Conservation (phyloP, 2,797 vertebrate genomes). For the Hybognathus amarus region DNA sequence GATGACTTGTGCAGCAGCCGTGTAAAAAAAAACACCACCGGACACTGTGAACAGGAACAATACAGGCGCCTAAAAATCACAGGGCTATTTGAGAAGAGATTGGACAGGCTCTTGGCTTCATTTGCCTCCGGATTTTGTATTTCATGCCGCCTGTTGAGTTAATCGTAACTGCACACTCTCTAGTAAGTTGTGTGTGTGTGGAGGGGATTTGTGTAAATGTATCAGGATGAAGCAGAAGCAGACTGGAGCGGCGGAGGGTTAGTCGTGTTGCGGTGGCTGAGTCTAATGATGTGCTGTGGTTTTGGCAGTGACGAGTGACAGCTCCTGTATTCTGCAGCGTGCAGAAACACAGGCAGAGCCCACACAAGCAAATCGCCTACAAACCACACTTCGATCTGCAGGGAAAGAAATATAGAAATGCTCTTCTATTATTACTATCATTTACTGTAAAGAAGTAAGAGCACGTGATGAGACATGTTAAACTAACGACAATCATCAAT, state of each 20-base stretch:
- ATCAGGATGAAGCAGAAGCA: conserved; percentile 2
- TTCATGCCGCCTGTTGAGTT: conserved; percentile 1
- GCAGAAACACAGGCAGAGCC: conserved; percentile 66
- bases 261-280: conserved; percentile 58
- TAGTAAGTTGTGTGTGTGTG: conserved; percentile 23
- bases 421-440: conserved; percentile 19
- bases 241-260: conserved; percentile 42
- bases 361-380: conserved; percentile 64
- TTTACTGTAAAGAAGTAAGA: not conserved
- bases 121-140: not conserved
- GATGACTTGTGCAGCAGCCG: conserved; percentile 30
- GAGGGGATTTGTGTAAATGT: conserved; percentile 8
- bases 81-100: not conserved
- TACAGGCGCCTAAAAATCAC: conserved; percentile 9
- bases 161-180: conserved; percentile 15
- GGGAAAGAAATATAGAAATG: conserved; percentile 57
- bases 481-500: not conserved
- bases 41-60: conserved; percentile 43
- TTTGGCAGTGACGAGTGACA: conserved; percentile 70
- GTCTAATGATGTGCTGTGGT: conserved; percentile 75
- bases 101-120: not conserved
- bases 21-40: conserved; percentile 39
- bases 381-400: conserved; percentile 49
- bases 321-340: conserved; percentile 70
- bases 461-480: not conserved